Evolutionary conservation across 2,113 vertebrate genomes (phyloP), one percentile per base, ranked within the genome.

Genomic region (Eleginops maclovinus): DNA sequence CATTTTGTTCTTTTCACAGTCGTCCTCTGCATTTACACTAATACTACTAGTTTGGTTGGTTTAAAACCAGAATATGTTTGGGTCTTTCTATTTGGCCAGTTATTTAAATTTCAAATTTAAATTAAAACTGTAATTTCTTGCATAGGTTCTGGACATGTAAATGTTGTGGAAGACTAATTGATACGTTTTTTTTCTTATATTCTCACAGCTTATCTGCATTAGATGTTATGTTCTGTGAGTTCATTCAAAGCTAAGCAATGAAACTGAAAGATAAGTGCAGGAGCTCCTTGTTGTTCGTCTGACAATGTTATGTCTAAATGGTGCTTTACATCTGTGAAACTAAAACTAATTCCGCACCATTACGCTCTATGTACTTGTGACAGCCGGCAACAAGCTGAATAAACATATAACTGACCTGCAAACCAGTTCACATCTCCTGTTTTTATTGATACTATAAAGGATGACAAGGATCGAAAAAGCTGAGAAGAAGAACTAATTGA

Each of bases 341-440:
- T 71, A 82, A 82, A 72, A 84, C 72, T 22, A 87, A 84, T 86
- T 80, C 58, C 77, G 81, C 86, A 75, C 73, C 88, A 83, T 88
- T 80, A 81, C 22, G 75, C 79, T 82, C 79, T 70, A 74, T 81
- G 71, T 74, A 80, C 72, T 67, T 93, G 86, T 92, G 87, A 87
- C 83, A 81, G 82, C 83, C 53, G 83, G 82, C 85, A 83, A 93
- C 84, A 87, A 89, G 88, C 88, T 91, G 84, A 95, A 94, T 95
- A 94, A 93, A 91, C 68, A 69, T 82, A 75, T 81, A 91, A 90
- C 90, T 88, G 74, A 94, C 80, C 87, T 92, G 81, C 79, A 88
- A 61, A 69, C 59, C 4, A 59, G n/a, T 43, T 50, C 31, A 26
- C 9, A 12, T 60, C 53, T 70, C 49, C 16, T 72, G 3, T 86